phyloP scores from a whole-genome alignment of 2,113 vertebrate genomes.

The Pterocles gutturalis region DNA sequence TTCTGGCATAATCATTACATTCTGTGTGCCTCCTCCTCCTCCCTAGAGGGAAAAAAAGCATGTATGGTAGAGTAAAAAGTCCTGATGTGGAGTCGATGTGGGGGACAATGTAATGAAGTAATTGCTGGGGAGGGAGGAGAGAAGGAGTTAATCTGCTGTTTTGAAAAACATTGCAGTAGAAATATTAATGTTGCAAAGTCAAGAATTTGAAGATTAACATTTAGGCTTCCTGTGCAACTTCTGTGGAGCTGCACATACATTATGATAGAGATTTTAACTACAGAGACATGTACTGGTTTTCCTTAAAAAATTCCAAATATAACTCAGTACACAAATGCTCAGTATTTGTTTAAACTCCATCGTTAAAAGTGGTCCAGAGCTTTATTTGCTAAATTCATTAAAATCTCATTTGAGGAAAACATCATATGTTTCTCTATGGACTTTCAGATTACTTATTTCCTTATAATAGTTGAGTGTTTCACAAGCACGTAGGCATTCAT shows the following conservation, averaged over 20 bases:
- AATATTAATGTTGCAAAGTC: not conserved
- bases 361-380: fast-evolving
- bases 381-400: not conserved
- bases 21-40: not conserved
- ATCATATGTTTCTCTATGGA: not conserved
- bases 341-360: not conserved
- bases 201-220: not conserved
- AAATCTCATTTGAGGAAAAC: not conserved
- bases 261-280: not conserved
- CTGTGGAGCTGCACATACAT: not conserved
- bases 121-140: not conserved
- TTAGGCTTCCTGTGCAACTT: not conserved
- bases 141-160: not conserved
- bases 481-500: not conserved
- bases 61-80: not conserved
- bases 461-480: not conserved
- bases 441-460: not conserved
- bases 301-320: not conserved
- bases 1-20: not conserved
- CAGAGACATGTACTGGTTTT: not conserved
- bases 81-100: not conserved
- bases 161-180: not conserved
- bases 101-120: not conserved
- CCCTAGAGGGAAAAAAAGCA: not conserved
- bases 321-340: not conserved